Percentiles rank a stretch among this genome's conserved stretches.
phyloP scores from a whole-genome alignment of 2,888 invertebrate species.

The Sylvicola cinctus region DNA sequence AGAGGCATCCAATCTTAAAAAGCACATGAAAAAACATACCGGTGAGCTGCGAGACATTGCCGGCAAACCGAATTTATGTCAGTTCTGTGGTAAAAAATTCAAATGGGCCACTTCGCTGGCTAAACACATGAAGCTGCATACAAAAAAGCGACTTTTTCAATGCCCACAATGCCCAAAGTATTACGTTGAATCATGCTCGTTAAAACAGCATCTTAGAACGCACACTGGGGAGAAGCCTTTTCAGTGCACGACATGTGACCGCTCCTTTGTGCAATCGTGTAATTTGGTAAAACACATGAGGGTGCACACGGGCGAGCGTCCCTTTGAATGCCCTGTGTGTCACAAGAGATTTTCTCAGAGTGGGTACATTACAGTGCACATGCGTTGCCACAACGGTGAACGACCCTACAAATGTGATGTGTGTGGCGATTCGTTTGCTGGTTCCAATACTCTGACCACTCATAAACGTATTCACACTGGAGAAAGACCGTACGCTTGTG shows the following conservation, averaged over 20 bases:
- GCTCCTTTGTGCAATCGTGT: constrained; percentile 6
- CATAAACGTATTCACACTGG: constrained; percentile 12
- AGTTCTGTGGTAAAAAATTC: constrained; percentile 26
- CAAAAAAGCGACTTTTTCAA: constrained; percentile 26
- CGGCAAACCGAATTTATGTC: constrained; percentile 26
- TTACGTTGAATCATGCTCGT: constrained; percentile 24
- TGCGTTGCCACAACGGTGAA: constrained; percentile 7
- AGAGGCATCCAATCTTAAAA: constrained; percentile 28
- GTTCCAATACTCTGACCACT: constrained; percentile 10
- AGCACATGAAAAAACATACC: constrained; percentile 29
- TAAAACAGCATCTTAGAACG: constrained; percentile 9
- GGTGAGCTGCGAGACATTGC: constrained; percentile 27
- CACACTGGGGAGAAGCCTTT: constrained; percentile 7
- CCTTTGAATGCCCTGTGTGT: constrained; percentile 4
- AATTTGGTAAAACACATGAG: constrained; percentile 7
- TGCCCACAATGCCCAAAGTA: constrained; percentile 27
- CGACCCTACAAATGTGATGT: constrained; percentile 7
- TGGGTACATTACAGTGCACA: constrained; percentile 6
- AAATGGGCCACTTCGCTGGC: constrained; percentile 30
- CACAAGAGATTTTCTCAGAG: constrained; percentile 6
- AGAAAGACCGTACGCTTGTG: constrained; percentile 9
- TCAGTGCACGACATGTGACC: constrained; percentile 4
- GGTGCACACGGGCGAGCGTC: constrained; percentile 6
- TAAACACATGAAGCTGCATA: constrained; percentile 31
- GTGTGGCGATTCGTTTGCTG: constrained; percentile 11